These are phyloP conservation scores for Acrobasis repandana DNA, from an alignment of 2,888 invertebrate genomes.

Conservation along the genomic window DNA sequence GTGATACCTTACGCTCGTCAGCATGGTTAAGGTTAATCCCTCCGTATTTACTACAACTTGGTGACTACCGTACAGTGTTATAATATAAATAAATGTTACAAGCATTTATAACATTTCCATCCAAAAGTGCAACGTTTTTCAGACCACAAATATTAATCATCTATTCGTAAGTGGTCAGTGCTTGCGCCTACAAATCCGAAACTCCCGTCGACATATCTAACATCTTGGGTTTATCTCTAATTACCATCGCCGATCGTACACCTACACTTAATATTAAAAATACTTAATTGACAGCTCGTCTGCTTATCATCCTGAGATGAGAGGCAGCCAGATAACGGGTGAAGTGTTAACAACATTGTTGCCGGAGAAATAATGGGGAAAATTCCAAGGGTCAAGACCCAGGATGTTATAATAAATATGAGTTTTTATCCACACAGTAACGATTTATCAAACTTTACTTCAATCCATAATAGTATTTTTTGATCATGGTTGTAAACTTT, in stretches of 20 bases:
- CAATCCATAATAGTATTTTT: no score
- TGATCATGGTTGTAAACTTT: no score
- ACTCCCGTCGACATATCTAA: constrained; percentile 54
- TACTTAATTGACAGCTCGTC: constrained; percentile 53
- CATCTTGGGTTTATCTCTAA: constrained; percentile 60
- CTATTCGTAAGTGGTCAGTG: not conserved
- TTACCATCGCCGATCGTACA: constrained; percentile 52
- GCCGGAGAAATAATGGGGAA: not conserved
- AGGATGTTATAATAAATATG: not conserved
- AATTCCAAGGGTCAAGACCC: not conserved
- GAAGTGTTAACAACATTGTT: constrained; percentile 11
- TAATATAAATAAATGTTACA: no score
- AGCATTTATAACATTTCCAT: no score
- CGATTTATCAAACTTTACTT: no score
- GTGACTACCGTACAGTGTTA: no score
- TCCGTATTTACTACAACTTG: no score
- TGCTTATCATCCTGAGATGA: constrained; percentile 18
- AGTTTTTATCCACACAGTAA: not conserved
- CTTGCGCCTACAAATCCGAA: constrained; percentile 54
- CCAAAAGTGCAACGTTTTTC: no score
- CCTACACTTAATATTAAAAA: constrained; percentile 36
- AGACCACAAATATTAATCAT: not conserved
- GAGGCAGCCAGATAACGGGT: not conserved
- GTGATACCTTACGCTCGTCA: no score
- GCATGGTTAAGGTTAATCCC: no score